A percentile compares a stretch with the other conserved stretches of the same genome.
These are phyloP conservation scores for Serilophus lunatus DNA, from an alignment of 2,113 vertebrate species.

Conservation along the genomic window DNA sequence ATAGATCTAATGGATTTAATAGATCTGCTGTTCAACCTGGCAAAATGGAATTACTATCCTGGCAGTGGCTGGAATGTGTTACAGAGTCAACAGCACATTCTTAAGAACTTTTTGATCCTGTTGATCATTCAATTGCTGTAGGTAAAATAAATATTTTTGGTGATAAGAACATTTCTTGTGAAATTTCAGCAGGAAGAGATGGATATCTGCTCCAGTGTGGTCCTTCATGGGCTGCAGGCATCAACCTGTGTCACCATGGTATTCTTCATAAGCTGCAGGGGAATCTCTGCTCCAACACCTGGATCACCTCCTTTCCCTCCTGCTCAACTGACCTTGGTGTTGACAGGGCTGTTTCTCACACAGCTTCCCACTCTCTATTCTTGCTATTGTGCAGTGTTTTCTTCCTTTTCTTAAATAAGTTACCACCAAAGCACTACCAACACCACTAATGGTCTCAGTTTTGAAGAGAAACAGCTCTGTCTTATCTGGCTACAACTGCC, in stretches of 20 bases:
- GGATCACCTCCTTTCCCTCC: not conserved
- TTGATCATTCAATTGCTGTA: not conserved
- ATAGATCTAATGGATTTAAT: no score
- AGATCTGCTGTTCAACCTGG: not conserved
- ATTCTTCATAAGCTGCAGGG: not conserved
- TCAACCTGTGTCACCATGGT: not conserved
- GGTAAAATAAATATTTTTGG: not conserved
- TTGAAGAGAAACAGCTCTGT: not conserved
- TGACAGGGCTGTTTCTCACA: not conserved
- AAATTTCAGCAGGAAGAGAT: not conserved
- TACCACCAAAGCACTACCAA: not conserved
- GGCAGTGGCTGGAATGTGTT: not conserved
- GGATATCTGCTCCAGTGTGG: not conserved
- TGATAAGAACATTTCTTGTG: not conserved
- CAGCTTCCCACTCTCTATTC: not conserved
- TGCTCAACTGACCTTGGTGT: not conserved
- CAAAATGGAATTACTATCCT: not conserved
- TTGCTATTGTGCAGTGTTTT: fast-evolving
- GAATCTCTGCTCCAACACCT: not conserved
- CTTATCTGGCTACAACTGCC: not conserved
- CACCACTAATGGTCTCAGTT: not conserved
- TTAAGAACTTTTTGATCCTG: not conserved
- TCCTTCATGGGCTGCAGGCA: not conserved
- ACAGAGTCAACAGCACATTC: not conserved
- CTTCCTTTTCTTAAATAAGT: not conserved